Base-by-base conservation (phyloP, 2,797 vertebrate genomes). In the Emydoidea blandingii region DNA sequence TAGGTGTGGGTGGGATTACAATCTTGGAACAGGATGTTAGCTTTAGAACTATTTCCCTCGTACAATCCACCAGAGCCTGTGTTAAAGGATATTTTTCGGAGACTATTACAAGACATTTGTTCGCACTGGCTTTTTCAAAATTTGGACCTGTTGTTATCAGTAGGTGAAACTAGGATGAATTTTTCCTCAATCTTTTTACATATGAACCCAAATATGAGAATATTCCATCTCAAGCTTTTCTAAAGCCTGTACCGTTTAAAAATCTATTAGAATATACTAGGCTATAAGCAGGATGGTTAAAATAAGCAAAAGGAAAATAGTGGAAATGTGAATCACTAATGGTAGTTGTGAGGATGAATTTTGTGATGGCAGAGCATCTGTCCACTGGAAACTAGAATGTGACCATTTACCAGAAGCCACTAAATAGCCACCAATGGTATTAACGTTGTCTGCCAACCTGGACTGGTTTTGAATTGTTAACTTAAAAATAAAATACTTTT, bases 401-500 rank as follows among this genome's bases (percentile, higher is more conserved):
- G 65, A 21, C 72, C 41, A 76, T 76, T 76, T 76, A 27, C 72
- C 37, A 47, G 37, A 76, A 76, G 41, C 41, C 25, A 27, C 72
- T 27, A 76, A 76, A 76, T 27, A 76, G 41, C 7, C 72, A 41
- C 31, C 59, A 59, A 29, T 81, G 87, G 37, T 37, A 86, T 21
- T 29, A 92, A 56, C 8, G 80, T 95, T 50, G 53, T 9, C 12
- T 79, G 44, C 27, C 18, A 56, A 81, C 25, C 68, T 25, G n/a
- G 47, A 86, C 52, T 89, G 18, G 0, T 91, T 93, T 93, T 94
- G 92, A 92, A 83, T 44, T 88, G 50, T 82, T 83, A 91, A 87
- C 18, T 31, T 37, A 68, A 87, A 91, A 95, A 93, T 34, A 81
- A 83, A 94, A 94, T 27, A 2, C 47, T 95, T 91, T 91, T 29